Evolutionary conservation across 1,140 invertebrate genomes (phyloP), one percentile per base, ranked within the genome.

Genomic region (Amphibalanus amphitrite): DNA sequence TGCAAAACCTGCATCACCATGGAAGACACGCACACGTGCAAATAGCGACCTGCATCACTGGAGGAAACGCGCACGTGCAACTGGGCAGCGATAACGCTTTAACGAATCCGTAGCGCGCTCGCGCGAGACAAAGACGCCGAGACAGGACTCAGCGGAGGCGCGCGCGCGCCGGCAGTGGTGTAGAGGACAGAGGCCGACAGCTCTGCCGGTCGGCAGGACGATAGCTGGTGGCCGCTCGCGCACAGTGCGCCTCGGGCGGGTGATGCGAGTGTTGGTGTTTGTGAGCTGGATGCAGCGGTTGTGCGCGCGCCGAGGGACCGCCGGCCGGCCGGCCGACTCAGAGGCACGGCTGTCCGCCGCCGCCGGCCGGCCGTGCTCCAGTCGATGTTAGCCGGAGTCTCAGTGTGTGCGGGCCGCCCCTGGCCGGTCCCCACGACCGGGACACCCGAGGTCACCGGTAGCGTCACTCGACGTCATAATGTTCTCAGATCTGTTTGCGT

Each of bases 1-100:
- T 87, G 86, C 77, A 85, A 86, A 75, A 84, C 82, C 28, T 87
- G 86, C 75, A 82, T 83, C 74, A 83, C 82, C n/a, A 78, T 82
- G 71, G 78, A 82, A 20, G 84, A 85, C 72, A 79, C 82, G 70
- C 81, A 85, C 75, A 85, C 84, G 26, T 86, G 84, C 78, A 85
- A 85, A 78, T 86, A n/a, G n/a, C n/a, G n/a, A n/a, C n/a, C n/a
- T 87, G 86, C 75, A 82, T 83, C 74, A 83, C 82, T 82, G 71
- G 78, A 82, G 25, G 84, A 85, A 72, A 79, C 82, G 69, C 81
- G 85, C 75, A 85, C 47, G 47, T 59, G 47, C 23, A 59, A 59
- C 10, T 59, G 23, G 47, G 1, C 33, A 20, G 13, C 13, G 47
- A 20, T 20, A 23, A 59, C 47, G 47, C 47, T 59, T 59, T 59